Conservation (phyloP, 2,888 invertebrate species). For the Hemistola chrysoprasaria region DNA sequence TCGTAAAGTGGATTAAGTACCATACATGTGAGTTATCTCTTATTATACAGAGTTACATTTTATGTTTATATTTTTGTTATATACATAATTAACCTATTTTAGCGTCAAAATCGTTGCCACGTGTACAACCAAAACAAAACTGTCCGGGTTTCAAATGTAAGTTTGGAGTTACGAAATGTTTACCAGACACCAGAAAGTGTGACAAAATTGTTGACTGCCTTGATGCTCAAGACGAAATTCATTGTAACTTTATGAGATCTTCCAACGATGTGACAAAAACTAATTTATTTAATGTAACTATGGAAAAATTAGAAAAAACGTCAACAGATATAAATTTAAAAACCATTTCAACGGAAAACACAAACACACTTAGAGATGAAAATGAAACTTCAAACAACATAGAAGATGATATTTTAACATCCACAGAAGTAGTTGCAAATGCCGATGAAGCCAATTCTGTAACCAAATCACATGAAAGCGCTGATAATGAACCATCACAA, state of each 20-base stretch:
- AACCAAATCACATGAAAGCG: neutral
- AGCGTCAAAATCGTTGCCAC: slow-evolving; percentile 74
- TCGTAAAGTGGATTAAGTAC: slow-evolving; percentile 87
- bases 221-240: slow-evolving; percentile 90
- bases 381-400: neutral
- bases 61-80: neutral
- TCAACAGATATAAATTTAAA: slow-evolving; percentile 15
- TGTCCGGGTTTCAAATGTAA: slow-evolving; percentile 90
- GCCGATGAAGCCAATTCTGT: neutral
- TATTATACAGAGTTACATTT: neutral
- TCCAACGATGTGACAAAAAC: slow-evolving; percentile 6
- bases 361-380: neutral
- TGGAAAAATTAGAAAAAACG: slow-evolving; percentile 11
- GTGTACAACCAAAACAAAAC: slow-evolving; percentile 76
- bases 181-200: slow-evolving; percentile 85
- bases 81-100: slow-evolving; percentile 4
- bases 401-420: too few relatives aligned
- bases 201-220: slow-evolving; percentile 89
- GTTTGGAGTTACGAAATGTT: slow-evolving; percentile 85
- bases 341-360: neutral
- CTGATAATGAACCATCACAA: slow-evolving; percentile 3
- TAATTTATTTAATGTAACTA: slow-evolving; percentile 3
- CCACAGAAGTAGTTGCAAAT: neutral
- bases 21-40: slow-evolving; percentile 78
- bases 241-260: slow-evolving; percentile 73